Conservation (phyloP, 1,140 invertebrate species). For the Calliopsis andreniformis region DNA sequence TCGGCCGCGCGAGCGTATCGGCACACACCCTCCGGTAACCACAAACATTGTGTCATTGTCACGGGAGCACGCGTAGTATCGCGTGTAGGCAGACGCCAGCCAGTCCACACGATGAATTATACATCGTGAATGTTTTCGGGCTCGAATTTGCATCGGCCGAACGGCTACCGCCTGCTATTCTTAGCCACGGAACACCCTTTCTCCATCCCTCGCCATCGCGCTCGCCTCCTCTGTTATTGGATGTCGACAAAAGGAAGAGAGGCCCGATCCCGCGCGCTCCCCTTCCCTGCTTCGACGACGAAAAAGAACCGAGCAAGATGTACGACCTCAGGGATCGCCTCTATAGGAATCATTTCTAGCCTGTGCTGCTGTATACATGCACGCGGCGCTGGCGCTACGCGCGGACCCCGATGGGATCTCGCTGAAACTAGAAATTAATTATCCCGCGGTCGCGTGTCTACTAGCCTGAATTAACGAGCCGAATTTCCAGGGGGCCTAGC, state of each 20-base stretch:
- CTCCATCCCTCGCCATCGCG: not conserved
- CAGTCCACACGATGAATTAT: constrained; percentile 67
- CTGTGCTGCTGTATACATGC: no score
- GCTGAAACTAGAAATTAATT: constrained; percentile 60
- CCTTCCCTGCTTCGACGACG: not conserved
- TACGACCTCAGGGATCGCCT: constrained; percentile 42
- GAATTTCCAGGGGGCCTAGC: constrained; percentile 7
- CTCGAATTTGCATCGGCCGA: constrained; percentile 67
- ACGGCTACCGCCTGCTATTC: constrained; percentile 66
- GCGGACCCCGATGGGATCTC: constrained; percentile 52
- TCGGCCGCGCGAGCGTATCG: constrained; percentile 24
- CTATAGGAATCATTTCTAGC: constrained; percentile 45
- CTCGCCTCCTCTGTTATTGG: constrained; percentile 32
- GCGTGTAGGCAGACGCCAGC: constrained; percentile 63
- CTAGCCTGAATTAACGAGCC: constrained; percentile 50
- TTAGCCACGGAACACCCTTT: constrained; percentile 52
- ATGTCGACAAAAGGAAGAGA: constrained; percentile 42
- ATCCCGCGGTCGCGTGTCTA: constrained; percentile 50
- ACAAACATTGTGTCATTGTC: constrained; percentile 70
- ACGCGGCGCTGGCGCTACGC: constrained; percentile 42
- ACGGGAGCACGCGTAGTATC: constrained; percentile 61
- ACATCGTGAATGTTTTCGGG: constrained; percentile 68
- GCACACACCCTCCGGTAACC: constrained; percentile 50
- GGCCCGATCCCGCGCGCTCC: constrained; percentile 4
- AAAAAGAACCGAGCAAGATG: constrained; percentile 24